A percentile compares a stretch with the other conserved stretches of the same genome.
phyloP scores from a whole-genome alignment of 1,140 invertebrate genomes.

The Tribolium castaneum region DNA sequence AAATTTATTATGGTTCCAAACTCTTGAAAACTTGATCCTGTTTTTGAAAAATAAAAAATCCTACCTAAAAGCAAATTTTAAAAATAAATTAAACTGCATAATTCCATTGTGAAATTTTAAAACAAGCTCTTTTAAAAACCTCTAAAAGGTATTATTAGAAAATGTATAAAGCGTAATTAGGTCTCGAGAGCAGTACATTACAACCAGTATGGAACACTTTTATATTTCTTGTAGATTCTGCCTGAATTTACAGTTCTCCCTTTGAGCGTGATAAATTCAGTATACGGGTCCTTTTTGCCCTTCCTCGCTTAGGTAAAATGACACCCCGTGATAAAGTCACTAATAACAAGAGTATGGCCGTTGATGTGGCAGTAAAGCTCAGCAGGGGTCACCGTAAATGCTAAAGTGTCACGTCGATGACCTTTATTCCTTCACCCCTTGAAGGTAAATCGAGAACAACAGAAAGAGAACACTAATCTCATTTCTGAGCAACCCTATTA shows the following conservation, averaged over 20 bases:
- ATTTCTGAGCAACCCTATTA: not conserved
- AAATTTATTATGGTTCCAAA: no score
- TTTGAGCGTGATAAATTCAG: not conserved
- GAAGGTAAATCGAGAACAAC: not conserved
- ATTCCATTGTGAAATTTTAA: no score
- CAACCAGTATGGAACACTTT: not conserved
- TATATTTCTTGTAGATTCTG: no score
- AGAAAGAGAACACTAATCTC: not conserved
- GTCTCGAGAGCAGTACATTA: no score
- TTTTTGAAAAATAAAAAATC: no score
- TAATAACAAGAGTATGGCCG: not conserved
- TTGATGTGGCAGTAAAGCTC: slow-evolving; percentile 23
- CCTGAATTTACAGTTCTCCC: no score
- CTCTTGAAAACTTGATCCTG: no score
- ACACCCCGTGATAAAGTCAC: slow-evolving; percentile 7
- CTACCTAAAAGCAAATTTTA: no score
- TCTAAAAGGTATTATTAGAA: no score
- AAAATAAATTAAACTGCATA: no score
- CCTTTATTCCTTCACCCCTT: slow-evolving; percentile 3
- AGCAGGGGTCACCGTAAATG: slow-evolving; percentile 11
- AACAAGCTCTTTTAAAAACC: no score
- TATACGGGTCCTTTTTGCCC: not conserved
- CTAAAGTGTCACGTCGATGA: slow-evolving; percentile 5
- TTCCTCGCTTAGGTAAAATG: not conserved
- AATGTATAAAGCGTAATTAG: no score